Percentiles rank a stretch among this genome's conserved stretches.
Conservation (phyloP, 2,797 vertebrate genomes). For the Alosa sapidissima region DNA sequence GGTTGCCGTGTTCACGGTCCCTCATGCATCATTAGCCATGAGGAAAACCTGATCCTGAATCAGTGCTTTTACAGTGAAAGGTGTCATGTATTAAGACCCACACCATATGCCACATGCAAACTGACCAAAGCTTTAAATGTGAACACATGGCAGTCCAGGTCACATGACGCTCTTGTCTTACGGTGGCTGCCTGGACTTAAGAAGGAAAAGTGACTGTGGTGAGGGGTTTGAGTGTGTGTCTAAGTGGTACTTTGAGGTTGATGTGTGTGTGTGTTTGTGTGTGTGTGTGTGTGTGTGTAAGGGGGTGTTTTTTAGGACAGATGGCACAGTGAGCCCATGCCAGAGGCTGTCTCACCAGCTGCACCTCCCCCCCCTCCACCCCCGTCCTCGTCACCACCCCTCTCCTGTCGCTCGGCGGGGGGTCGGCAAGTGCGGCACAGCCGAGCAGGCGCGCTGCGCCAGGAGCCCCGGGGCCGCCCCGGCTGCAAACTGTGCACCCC, state of each 20-base stretch:
- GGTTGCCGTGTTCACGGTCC: background rate
- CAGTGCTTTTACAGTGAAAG: conserved; percentile 24
- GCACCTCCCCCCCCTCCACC: conserved; percentile 62
- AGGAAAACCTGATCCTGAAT: conserved; percentile 17
- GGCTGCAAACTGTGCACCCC: conserved; percentile 40
- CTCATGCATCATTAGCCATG: conserved; percentile 1
- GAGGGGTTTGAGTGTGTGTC: conserved; percentile 7
- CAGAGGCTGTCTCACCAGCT: conserved; percentile 74
- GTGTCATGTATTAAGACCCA: conserved; percentile 8
- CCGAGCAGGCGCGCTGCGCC: conserved; percentile 43
- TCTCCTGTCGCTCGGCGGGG: conserved; percentile 58
- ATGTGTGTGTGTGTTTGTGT: background rate
- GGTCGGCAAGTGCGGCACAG: conserved; percentile 38
- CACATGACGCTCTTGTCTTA: conserved; percentile 1
- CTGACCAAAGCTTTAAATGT: background rate
- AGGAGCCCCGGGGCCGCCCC: conserved; percentile 33
- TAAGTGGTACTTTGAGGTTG: background rate
- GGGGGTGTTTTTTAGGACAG: conserved; percentile 58
- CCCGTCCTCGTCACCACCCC: conserved; percentile 48
- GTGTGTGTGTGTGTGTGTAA: conserved; percentile 3
- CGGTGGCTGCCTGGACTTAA: conserved; percentile 8
- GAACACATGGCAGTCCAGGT: background rate
- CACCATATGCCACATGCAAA: conserved; percentile 12
- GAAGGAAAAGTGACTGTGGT: background rate
- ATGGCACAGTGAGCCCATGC: conserved; percentile 76